Percentiles rank a stretch among this genome's conserved stretches.
Conservation (phyloP, 2,113 vertebrate species). For the Gila orcuttii region DNA sequence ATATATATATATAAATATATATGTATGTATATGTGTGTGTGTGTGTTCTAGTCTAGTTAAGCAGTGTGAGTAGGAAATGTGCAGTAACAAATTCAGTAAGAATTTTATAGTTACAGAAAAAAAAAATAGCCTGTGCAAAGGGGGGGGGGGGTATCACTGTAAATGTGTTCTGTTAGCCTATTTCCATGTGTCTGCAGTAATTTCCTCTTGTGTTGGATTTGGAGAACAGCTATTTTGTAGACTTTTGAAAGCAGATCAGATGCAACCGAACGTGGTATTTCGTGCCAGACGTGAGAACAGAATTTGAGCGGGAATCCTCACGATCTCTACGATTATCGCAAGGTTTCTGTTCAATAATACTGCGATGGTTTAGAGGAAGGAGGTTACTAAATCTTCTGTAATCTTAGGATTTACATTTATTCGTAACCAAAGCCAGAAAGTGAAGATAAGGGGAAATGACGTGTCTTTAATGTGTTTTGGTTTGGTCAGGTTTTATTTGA, state of each 20-base stretch:
- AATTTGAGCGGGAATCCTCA: background rate
- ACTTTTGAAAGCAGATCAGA: background rate
- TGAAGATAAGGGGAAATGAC: background rate
- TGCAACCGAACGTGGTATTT: background rate
- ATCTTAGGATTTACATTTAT: background rate
- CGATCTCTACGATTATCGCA: background rate
- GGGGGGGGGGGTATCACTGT: no score
- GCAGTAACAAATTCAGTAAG: background rate
- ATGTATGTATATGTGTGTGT: no score
- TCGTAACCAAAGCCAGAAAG: background rate
- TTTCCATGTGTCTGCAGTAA: background rate
- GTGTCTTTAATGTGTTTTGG: background rate
- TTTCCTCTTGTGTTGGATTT: constrained; percentile 1
- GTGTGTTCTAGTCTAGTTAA: no score
- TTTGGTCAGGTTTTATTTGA: background rate
- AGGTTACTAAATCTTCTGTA: background rate
- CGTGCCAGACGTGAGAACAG: background rate
- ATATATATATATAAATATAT: no score
- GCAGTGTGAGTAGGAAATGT: background rate
- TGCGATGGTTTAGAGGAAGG: no score
- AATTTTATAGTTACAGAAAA: background rate
- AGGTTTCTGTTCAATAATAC: background rate
- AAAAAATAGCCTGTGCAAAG: background rate
- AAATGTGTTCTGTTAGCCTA: no score
- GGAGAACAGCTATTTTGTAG: background rate